Evolutionary conservation across 1,140 invertebrate genomes (phyloP), one percentile per base, ranked within the genome.

Genomic region (Charaxes varanes): DNA sequence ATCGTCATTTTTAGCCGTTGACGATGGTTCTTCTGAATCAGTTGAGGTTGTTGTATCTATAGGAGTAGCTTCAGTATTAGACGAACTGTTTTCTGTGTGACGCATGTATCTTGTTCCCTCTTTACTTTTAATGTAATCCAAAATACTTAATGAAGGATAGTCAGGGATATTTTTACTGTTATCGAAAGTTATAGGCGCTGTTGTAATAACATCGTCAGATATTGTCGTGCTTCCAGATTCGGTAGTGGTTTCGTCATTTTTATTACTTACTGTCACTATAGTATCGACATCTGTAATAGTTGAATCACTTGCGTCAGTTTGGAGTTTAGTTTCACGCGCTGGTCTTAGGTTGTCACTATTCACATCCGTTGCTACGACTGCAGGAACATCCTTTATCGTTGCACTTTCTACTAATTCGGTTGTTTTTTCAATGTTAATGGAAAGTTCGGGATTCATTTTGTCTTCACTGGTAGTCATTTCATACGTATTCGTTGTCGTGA

Each of bases 91-190:
- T 10, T 40, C 36, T 3, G 31, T 40, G n/a, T 11, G 31, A 22
- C 44, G 44, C 6, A 30, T 35, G 2, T n/a, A 23, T 23, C 35
- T 38, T 4, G 22, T 8, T 2, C 15, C 21, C 16, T 47, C 44
- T 12, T 22, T 35, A 11, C 18, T 38, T 24, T 47, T 47, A 7
- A 47, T 47, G 6, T 28, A 23, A 11, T 41, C 44, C 23, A 47
- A 35, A 27, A 47, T 47, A 21, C 24, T 30, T 30, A 47, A 30
- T 2, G 36, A 12, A n/a, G 35, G 15, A 21, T 41, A 47, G 4
- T 47, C 42, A 7, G 42, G 42, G 3, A 45, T 41, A 15, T 40
- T 47, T 41, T 47, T 47, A 24, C 19, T 41, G 26, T 41, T 47
- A 14, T 41, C 44, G 14, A 36, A 24, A 36, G 34, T 15, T 18